Conservation (phyloP, 2,797 vertebrate species). For the Pangasius mekongensis region DNA sequence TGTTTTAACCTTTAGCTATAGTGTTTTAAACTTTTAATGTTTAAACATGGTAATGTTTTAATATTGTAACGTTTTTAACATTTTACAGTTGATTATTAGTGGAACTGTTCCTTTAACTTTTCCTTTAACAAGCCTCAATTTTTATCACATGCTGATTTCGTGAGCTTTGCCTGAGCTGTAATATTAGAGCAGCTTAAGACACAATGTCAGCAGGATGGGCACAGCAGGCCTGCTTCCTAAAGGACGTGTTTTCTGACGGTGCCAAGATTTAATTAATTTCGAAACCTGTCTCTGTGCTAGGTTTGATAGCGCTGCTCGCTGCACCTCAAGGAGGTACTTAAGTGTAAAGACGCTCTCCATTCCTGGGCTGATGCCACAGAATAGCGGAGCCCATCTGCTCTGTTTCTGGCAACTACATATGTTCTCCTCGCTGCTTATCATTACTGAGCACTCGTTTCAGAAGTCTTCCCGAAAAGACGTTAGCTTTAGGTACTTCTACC, state of each 20-base stretch:
- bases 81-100: neutral
- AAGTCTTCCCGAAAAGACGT: neutral
- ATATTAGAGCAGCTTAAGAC: neutral
- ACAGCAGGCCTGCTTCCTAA: neutral
- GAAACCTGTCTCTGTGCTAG: conserved; percentile 9
- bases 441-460: conserved; percentile 20
- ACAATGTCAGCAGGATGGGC: neutral
- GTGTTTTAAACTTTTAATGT: too few species aligned
- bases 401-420: conserved; percentile 29
- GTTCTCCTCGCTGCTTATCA: conserved; percentile 26
- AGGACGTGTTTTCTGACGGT: neutral
- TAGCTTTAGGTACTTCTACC: neutral
- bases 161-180: neutral
- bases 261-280: conserved; percentile 30
- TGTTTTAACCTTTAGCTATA: neutral
- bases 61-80: neutral
- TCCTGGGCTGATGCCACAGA: conserved; percentile 12
- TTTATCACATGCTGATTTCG: neutral
- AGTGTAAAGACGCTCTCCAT: conserved; percentile 22
- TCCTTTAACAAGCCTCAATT: neutral
- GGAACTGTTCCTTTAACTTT: neutral
- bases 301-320: conserved; percentile 10
- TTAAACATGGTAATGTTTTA: neutral
- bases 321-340: conserved; percentile 35
- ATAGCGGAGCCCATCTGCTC: conserved; percentile 15